phyloP scores from a whole-genome alignment of 2,797 vertebrate species.

The Garrulus glandarius region DNA sequence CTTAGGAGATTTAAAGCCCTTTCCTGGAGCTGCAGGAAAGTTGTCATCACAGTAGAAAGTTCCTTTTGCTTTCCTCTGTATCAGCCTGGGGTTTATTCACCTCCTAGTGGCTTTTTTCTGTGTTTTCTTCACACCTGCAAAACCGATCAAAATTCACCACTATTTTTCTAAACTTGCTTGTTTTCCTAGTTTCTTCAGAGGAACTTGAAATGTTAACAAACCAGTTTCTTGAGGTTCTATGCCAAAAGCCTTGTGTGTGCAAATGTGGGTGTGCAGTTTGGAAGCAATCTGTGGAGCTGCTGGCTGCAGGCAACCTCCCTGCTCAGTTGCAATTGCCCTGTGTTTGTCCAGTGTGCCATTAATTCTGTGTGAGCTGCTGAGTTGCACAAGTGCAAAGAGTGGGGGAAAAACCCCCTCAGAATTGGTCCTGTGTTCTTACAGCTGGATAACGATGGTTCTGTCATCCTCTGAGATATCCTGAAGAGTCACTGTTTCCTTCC shows the following conservation, averaged over 20 bases:
- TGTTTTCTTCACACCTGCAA: not conserved
- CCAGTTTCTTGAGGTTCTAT: not conserved
- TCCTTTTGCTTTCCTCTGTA: not conserved
- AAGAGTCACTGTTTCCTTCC: not conserved
- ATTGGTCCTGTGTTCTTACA: accelerated
- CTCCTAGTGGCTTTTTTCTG: not conserved
- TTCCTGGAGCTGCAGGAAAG: conserved; percentile 4
- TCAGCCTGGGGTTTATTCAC: not conserved
- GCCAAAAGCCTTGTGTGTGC: not conserved
- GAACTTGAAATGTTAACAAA: not conserved
- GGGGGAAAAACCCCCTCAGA: accelerated
- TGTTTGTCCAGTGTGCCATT: not conserved
- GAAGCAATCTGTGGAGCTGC: not conserved
- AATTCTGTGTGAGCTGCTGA: not conserved
- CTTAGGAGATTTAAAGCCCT: conserved; percentile 3
- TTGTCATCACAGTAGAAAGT: not conserved
- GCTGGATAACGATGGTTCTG: not conserved
- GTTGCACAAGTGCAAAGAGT: not conserved
- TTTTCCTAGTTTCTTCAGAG: not conserved
- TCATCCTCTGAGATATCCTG: not conserved
- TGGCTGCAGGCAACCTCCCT: not conserved
- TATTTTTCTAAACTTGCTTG: not conserved
- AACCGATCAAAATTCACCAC: not conserved
- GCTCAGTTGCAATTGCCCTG: accelerated
- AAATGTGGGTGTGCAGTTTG: not conserved